Conservation (phyloP, 2,888 invertebrate species). For the Erebia epiphron region DNA sequence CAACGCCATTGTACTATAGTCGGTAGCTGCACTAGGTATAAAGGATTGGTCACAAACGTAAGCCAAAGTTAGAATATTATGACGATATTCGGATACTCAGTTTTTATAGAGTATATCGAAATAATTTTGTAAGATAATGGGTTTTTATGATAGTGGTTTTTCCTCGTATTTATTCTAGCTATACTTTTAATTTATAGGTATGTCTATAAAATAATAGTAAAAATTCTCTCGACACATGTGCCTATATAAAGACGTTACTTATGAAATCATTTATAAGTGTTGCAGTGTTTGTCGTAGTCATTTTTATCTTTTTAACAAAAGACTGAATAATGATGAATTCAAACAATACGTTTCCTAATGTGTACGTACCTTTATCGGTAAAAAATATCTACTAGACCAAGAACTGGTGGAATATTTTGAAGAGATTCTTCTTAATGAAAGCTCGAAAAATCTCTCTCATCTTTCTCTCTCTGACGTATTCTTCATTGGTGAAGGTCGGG, state of each 20-base stretch:
- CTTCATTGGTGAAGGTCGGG: too few relatives aligned
- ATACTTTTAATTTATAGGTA: slow-evolving; percentile 23
- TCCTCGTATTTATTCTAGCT: slow-evolving; percentile 37
- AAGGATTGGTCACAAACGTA: slow-evolving; percentile 68
- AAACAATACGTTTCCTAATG: slow-evolving; percentile 32
- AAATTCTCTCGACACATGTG: slow-evolving; percentile 1
- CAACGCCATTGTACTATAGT: not conserved
- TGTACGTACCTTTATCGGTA: slow-evolving; percentile 30
- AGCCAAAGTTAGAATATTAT: slow-evolving; percentile 67
- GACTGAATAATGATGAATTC: slow-evolving; percentile 36
- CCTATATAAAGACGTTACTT: slow-evolving; percentile 9
- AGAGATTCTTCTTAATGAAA: not conserved
- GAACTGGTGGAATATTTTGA: not conserved
- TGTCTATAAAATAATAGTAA: not conserved
- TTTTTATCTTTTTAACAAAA: slow-evolving; percentile 38
- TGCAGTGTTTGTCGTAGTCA: slow-evolving; percentile 22
- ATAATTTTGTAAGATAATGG: slow-evolving; percentile 22
- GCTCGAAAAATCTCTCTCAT: not conserved
- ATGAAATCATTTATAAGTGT: slow-evolving; percentile 21
- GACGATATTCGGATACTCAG: slow-evolving; percentile 24
- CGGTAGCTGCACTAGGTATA: slow-evolving; percentile 29
- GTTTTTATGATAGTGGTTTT: slow-evolving; percentile 25
- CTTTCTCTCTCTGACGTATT: not conserved
- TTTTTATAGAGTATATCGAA: slow-evolving; percentile 22
- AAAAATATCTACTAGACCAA: slow-evolving; percentile 47